phyloP scores from a whole-genome alignment of 2,888 invertebrate genomes.

The Hypsopygia costalis region DNA sequence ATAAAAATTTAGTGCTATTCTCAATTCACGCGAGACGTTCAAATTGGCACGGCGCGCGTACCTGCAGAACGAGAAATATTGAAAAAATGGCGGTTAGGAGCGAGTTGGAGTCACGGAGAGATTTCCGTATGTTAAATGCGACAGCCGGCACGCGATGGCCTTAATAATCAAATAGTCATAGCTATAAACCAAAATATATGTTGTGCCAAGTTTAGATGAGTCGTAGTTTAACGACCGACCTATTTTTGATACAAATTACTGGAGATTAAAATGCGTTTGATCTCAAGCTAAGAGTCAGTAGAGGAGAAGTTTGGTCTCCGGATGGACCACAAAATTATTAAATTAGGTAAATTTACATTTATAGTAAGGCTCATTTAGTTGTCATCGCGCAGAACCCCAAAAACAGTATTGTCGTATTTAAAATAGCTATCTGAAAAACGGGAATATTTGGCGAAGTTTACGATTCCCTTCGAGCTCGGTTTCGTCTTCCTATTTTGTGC shows the following conservation, averaged over 20 bases:
- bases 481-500: slow-evolving; percentile 65
- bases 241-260: too few species aligned
- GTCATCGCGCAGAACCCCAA: neutral
- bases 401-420: slow-evolving; percentile 5
- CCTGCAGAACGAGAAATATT: slow-evolving; percentile 9
- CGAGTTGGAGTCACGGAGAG: neutral
- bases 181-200: too few species aligned
- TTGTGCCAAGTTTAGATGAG: too few species aligned
- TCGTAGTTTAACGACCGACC: too few species aligned
- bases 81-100: slow-evolving; percentile 7
- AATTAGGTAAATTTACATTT: too few species aligned
- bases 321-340: too few species aligned
- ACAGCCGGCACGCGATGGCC: too few species aligned
- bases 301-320: too few species aligned
- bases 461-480: slow-evolving; percentile 56
- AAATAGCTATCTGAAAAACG: slow-evolving; percentile 43
- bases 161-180: too few species aligned
- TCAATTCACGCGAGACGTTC: slow-evolving; percentile 3
- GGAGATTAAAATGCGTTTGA: too few species aligned
- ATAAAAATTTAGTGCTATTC: slow-evolving; percentile 17
- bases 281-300: too few species aligned
- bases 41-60: slow-evolving; percentile 2
- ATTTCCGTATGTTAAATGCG: neutral
- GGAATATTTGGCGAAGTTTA: slow-evolving; percentile 43
- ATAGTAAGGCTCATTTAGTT: too few species aligned